Conservation (phyloP, 2,113 vertebrate genomes). For the Scatophagus argus region DNA sequence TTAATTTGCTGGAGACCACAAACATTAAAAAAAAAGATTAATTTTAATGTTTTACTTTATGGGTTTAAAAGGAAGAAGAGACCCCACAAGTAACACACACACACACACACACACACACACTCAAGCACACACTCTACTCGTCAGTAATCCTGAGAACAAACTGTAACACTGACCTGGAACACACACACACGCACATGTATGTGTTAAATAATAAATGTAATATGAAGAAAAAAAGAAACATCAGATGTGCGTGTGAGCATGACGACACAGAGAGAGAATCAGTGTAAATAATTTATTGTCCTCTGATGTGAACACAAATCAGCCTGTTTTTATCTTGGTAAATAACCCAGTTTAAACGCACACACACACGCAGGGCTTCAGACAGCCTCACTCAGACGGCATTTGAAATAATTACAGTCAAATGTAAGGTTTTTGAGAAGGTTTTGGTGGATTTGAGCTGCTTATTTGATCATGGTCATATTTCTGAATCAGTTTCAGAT, state of each 20-base stretch:
- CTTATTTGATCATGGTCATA: no score
- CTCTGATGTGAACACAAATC: slow-evolving; percentile 54
- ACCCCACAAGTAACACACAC: no score
- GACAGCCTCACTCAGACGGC: no score
- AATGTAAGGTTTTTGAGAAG: no score
- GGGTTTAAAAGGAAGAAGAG: no score
- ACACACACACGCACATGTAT: background rate
- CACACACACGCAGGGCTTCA: background rate
- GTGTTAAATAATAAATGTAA: slow-evolving; percentile 61
- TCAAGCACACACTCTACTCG: background rate
- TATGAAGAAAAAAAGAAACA: background rate
- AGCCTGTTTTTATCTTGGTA: slow-evolving; percentile 25
- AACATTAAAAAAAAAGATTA: no score
- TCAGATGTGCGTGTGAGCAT: slow-evolving; percentile 20
- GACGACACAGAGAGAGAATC: slow-evolving; percentile 38
- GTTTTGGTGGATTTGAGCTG: no score
- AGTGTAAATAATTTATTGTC: slow-evolving; percentile 59
- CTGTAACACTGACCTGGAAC: slow-evolving; percentile 54
- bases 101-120: background rate
- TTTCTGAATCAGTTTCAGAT: no score
- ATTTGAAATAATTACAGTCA: no score
- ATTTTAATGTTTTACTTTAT: no score
- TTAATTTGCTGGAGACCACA: no score
- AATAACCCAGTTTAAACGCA: slow-evolving; percentile 24
- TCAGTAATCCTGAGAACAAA: slow-evolving; percentile 58